Base-by-base conservation (phyloP, 1,140 invertebrate species). In the Thaumatotibia leucotreta region DNA sequence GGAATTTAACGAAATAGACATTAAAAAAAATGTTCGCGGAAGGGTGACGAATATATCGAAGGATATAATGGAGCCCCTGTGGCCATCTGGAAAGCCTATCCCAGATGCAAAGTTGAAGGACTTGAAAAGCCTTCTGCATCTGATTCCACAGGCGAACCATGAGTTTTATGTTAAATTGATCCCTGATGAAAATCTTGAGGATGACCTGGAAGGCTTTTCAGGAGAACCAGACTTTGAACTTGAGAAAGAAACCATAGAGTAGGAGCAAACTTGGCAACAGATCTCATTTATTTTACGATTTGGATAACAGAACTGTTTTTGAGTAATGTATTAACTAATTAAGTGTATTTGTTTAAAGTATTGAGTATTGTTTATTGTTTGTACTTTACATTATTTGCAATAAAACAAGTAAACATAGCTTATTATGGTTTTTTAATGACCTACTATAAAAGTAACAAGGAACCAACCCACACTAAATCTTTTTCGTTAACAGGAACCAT, bases 81-180 rank as follows among this genome's bases (percentile, higher is more conserved):
- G 66, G 45, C 66, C 69, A 17, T 63, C 17, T 17, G 69, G 66
- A 10, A 71, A 67, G 65, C 66, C 69, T 14, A 27, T 71, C 24
- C 39, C 66, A 22, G 45, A 45, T 0, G 39, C 69, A 27, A 71
- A 67, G 14, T 58, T 71, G 54, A 54, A 17, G n/a, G 69, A 71
- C 35, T 39, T 71, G 27, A 65, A 71, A 63, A 65, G 54, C 17
- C 23, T 67, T 24, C 22, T 65, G 4, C 65, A 67, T n/a, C 20
- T 63, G 8, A 71, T 71, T 61, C 69, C 69, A 6, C 23, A 64
- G 35, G 65, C 65, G 11, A 10, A 20, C 11, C 65, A 54, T 33
- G 31, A 54, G 6, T 72, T 68, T 54, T 72, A 68, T 63, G 33
- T 39, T 39, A 39, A 39, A 39, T 39, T 39, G 8, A 39, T 39